These are phyloP conservation scores for Hemicordylus capensis DNA, from an alignment of 2,113 vertebrate species.

Conservation along the genomic window DNA sequence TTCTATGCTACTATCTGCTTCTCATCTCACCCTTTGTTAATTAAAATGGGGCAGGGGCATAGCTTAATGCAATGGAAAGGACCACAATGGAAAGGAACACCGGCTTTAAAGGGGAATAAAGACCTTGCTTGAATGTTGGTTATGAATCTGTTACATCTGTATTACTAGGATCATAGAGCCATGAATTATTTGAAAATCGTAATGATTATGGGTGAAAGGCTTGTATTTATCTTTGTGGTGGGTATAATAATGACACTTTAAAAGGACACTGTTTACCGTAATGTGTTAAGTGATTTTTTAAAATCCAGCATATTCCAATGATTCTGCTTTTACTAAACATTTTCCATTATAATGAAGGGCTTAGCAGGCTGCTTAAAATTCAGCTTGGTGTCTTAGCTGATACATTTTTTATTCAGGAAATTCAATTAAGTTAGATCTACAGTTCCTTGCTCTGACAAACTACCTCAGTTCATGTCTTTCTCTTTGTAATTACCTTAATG, in stretches of 20 bases:
- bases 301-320: slow-evolving; percentile 26
- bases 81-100: too few relatives aligned
- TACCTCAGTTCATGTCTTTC: slow-evolving; percentile 35
- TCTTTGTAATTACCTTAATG: slow-evolving; percentile 53
- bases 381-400: slow-evolving; percentile 26
- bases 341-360: slow-evolving; percentile 31
- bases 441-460: slow-evolving; percentile 46
- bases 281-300: slow-evolving; percentile 36
- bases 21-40: too few relatives aligned
- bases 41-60: too few relatives aligned
- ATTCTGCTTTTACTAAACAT: slow-evolving; percentile 20
- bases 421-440: slow-evolving; percentile 50
- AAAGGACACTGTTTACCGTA: slow-evolving; percentile 10
- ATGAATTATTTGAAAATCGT: slow-evolving; percentile 13
- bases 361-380: slow-evolving; percentile 37
- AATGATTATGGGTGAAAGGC: slow-evolving; percentile 11
- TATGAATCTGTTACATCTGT: not conserved
- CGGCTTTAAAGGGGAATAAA: too few relatives aligned
- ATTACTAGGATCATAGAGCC: not conserved
- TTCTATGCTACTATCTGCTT: too few relatives aligned
- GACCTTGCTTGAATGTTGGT: not conserved
- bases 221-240: slow-evolving; percentile 29
- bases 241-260: not conserved
- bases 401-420: slow-evolving; percentile 50
- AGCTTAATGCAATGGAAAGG: too few relatives aligned